Conservation (phyloP, 2,888 invertebrate species). For the Thymelicus sylvestris region DNA sequence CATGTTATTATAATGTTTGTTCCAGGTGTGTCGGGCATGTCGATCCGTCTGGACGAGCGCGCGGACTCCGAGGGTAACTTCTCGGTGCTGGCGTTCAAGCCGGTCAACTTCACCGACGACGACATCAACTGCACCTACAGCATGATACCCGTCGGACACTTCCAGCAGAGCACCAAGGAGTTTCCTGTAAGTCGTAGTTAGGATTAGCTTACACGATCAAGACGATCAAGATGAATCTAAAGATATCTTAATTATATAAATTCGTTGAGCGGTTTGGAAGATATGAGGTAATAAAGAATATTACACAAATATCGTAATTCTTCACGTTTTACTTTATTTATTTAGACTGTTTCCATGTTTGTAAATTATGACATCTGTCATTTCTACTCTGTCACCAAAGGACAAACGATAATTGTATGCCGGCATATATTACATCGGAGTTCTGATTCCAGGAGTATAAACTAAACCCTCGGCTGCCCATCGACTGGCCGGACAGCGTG, state of each 20-base stretch:
- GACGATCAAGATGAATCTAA: no score
- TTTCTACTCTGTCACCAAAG: no score
- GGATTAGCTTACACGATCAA: no score
- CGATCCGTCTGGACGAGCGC: constrained; percentile 94
- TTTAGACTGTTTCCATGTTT: no score
- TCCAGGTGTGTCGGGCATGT: constrained; percentile 96
- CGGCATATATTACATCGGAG: background rate
- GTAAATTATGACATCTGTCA: no score
- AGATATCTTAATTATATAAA: no score
- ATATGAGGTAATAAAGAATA: no score
- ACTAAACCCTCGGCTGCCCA: constrained; percentile 86
- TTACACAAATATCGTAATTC: no score
- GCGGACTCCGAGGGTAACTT: constrained; percentile 99
- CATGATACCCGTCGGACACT: constrained; percentile 94
- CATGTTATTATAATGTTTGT: background rate
- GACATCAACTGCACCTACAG: constrained; percentile 87
- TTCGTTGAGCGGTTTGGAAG: no score
- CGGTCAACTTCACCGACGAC: constrained; percentile 72
- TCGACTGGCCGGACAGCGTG: constrained; percentile 93
- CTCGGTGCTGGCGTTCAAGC: constrained; percentile 92
- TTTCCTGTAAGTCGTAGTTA: constrained; percentile 88
- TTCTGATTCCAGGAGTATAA: constrained; percentile 88
- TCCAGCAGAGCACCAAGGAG: constrained; percentile 88
- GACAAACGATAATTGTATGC: no score
- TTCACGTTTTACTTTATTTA: no score